A percentile compares a stretch with the other conserved stretches of the same genome.
Evolutionary conservation across 1,140 invertebrate species (phyloP).

Genomic region (Drosophila lowei): DNA sequence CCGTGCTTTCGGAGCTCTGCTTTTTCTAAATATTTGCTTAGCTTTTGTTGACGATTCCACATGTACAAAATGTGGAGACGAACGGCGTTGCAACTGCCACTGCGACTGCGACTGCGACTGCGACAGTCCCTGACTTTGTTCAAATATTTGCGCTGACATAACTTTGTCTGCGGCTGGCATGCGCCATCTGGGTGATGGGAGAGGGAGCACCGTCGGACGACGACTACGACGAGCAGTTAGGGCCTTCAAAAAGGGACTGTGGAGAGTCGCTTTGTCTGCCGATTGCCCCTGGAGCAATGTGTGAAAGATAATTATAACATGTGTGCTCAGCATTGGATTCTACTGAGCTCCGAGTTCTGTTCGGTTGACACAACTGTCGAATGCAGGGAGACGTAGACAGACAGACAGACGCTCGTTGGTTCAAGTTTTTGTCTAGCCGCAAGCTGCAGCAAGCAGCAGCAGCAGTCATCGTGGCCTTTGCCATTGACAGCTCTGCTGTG

Average conservation of each 20-base stretch:
- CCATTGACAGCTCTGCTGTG: conserved; percentile 59
- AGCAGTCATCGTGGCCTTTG: conserved; percentile 49
- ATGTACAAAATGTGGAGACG: background rate
- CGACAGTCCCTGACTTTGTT: conserved; percentile 35
- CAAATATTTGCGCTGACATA: conserved; percentile 80
- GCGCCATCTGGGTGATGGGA: conserved; percentile 28
- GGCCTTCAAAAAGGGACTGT: conserved; percentile 4
- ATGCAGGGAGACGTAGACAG: conserved; percentile 12
- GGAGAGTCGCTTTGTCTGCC: conserved; percentile 62
- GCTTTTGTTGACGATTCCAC: conserved; percentile 63
- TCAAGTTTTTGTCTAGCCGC: conserved; percentile 56
- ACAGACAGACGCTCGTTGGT: conserved; percentile 16
- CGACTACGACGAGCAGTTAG: background rate
- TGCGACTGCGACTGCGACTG: conserved; percentile 21
- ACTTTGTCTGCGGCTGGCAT: conserved; percentile 77
- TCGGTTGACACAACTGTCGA: conserved; percentile 18
- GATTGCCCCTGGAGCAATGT: conserved; percentile 49
- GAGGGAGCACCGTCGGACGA: background rate
- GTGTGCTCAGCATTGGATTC: conserved; percentile 19
- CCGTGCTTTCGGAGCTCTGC: conserved; percentile 45
- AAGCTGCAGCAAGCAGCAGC: conserved; percentile 34
- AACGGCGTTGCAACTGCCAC: background rate
- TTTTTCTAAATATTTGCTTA: conserved; percentile 72
- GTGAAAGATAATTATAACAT: conserved; percentile 77
- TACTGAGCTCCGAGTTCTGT: background rate